Evolutionary conservation across 2,113 vertebrate genomes (phyloP), one percentile per base, ranked within the genome.

Genomic region (Megaceryle torquata): DNA sequence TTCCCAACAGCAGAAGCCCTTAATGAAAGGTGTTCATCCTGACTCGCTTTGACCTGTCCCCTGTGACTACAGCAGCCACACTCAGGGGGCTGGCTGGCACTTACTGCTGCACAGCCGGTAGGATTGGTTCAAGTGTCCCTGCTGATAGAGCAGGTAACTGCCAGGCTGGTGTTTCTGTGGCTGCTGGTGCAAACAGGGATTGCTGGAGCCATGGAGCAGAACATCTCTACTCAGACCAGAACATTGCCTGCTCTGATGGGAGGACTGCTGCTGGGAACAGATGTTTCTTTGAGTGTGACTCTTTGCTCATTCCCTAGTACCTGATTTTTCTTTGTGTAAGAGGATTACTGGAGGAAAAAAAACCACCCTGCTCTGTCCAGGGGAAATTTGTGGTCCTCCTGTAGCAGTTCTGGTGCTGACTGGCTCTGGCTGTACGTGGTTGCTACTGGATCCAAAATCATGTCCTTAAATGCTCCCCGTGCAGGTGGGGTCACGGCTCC

Each of bases 131-230:
- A 48, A 67, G 46, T 60, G 74, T 84, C 87, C 94, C 77, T 67
- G 59, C 70, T 71, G 13, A 33, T 70, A 81, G 91, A 70, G 71
- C 65, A 25, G 37, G 15, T 8, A 35, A 3, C 8, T 59, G 80
- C 5, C 53, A 0, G 6, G 50, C 41, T 57, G 1, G 4, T 37
- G 63, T 29, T 78, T 25, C 16, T 48, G 80, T 1, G 0, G 25
- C 71, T 0, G 0, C 33, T 2, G 8, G n/a, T 5, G 6, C 51
- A 18, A 16, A 29, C 0, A 0, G 31, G 57, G 33, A 43, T 69
- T 88, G 56, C 51, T 72, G 88, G 79, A 79, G 44, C 84, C 3
- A 1, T 1, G 12, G 53, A 87, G 67, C 91, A 93, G 67, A 74
- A 80, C 85, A 71, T 82, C 35, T 15, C 65, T 46, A 72, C 2